These are phyloP conservation scores for Tokudaia muenninki DNA, from an alignment of 2,797 vertebrate species.

Conservation along the genomic window DNA sequence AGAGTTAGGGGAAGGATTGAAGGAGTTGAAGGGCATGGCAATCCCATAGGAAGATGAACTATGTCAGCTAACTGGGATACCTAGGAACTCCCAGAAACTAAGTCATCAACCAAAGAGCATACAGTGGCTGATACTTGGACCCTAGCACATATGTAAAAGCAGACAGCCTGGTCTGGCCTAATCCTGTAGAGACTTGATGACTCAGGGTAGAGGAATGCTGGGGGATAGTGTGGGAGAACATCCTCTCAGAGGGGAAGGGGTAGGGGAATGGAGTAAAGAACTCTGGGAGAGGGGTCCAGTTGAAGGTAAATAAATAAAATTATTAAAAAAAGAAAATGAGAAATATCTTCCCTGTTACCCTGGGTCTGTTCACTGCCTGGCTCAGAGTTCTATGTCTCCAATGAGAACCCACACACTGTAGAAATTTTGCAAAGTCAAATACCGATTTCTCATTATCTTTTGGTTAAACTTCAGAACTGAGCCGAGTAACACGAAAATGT, in stretches of 20 bases:
- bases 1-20: no score
- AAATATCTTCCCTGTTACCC: not conserved
- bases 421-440: not conserved
- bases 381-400: not conserved
- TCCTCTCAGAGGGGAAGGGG: not conserved
- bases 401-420: not conserved
- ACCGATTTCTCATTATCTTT: not conserved
- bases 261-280: not conserved
- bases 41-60: no score
- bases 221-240: not conserved
- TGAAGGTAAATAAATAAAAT: not conserved
- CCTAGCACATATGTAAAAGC: not conserved
- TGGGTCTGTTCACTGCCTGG: no score
- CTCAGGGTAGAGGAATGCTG: not conserved
- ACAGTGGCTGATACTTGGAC: no score
- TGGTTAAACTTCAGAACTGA: not conserved
- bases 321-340: not conserved
- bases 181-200: not conserved
- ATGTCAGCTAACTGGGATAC: no score
- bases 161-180: not conserved
- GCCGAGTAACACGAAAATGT: no score
- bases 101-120: no score
- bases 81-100: no score
- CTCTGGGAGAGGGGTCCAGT: not conserved
- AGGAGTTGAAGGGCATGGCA: no score